phyloP scores from a whole-genome alignment of 1,140 invertebrate genomes.

The Camponotus vicinus region DNA sequence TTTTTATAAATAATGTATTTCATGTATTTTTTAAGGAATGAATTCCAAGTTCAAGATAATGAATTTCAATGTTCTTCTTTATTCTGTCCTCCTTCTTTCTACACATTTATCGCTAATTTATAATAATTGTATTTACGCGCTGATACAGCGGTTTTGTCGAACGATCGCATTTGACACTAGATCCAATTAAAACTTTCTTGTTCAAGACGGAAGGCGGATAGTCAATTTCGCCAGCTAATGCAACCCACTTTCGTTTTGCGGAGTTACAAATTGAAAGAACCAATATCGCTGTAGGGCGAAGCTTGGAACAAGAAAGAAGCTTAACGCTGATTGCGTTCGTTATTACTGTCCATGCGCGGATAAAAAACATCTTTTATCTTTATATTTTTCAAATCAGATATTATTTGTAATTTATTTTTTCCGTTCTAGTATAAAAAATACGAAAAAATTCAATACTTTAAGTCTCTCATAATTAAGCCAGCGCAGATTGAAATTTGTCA shows the following conservation, averaged over 20 bases:
- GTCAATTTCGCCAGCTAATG: slow-evolving; percentile 45
- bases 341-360: background rate
- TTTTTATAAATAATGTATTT: background rate
- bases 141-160: slow-evolving; percentile 23
- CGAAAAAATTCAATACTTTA: background rate
- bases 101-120: background rate
- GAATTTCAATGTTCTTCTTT: background rate
- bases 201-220: slow-evolving; percentile 31
- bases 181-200: slow-evolving; percentile 54
- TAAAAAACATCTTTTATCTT: background rate
- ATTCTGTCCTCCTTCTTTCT: background rate
- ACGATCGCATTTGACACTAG: slow-evolving; percentile 46
- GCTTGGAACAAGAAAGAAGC: slow-evolving; percentile 35
- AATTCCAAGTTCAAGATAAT: background rate
- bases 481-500: background rate
- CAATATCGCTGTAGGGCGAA: slow-evolving; percentile 12
- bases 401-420: slow-evolving; percentile 12
- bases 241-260: background rate
- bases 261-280: slow-evolving; percentile 43
- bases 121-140: slow-evolving; percentile 44
- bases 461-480: background rate
- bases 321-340: slow-evolving; percentile 18
- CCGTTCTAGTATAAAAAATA: background rate
- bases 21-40: background rate
- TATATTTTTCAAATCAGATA: slow-evolving; percentile 3